phyloP scores from a whole-genome alignment of 2,888 invertebrate species.

The Aelia acuminata region DNA sequence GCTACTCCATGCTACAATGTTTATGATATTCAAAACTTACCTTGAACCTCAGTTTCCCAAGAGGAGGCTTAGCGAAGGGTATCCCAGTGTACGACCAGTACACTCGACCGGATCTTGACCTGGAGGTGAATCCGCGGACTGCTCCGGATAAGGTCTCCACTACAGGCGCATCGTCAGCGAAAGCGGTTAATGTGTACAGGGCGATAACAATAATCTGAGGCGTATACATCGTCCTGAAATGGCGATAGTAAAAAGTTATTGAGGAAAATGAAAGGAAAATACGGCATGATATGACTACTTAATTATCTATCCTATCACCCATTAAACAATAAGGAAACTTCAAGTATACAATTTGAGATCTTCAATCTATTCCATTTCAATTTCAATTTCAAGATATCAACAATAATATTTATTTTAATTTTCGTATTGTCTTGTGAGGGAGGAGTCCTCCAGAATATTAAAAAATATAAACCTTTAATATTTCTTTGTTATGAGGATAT shows the following conservation, averaged over 20 bases:
- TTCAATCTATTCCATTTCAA: too few relatives aligned
- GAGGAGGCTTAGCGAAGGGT: slow-evolving; percentile 55
- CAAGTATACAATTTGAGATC: too few relatives aligned
- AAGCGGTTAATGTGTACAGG: neutral
- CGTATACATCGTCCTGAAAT: neutral
- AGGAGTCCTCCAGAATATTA: too few relatives aligned
- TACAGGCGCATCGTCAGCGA: slow-evolving; percentile 14
- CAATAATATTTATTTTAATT: too few relatives aligned
- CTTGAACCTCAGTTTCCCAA: slow-evolving; percentile 5
- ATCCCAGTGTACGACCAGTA: slow-evolving; percentile 59
- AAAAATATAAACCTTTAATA: too few relatives aligned
- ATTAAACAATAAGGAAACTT: too few relatives aligned
- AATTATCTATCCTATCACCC: neutral
- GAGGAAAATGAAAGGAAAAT: neutral
- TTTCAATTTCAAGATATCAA: too few relatives aligned
- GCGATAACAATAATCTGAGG: neutral
- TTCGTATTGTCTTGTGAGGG: too few relatives aligned
- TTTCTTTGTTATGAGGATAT: too few relatives aligned
- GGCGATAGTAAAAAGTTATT: neutral
- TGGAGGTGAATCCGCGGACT: slow-evolving; percentile 53
- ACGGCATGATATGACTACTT: neutral
- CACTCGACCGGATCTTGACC: slow-evolving; percentile 38
- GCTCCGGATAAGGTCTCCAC: slow-evolving; percentile 53
- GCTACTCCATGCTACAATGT: too few relatives aligned
- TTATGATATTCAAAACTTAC: neutral